Base-by-base conservation (phyloP, 2,888 invertebrate species). In the Seira sanloemensis region DNA sequence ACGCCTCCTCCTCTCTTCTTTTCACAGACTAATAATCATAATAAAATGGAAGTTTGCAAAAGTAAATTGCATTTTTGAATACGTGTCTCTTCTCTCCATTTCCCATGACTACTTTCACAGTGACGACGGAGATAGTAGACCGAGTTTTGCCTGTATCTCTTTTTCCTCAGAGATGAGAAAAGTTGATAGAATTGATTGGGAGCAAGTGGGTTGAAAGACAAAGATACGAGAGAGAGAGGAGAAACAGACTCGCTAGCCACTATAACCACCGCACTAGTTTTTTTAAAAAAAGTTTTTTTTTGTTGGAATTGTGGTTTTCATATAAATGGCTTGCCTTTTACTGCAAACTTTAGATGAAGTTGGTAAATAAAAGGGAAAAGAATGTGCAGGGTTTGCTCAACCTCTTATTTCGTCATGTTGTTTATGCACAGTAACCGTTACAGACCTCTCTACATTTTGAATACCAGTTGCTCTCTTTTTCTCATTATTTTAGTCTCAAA, bases 281-380 rank as follows among this genome's bases (percentile, higher is more conserved):
- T 58, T 58, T n/a, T n/a, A n/a, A 37, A 58, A 58, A 58, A 58
- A 58, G 58, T 58, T 58, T n/a, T n/a, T n/a, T n/a, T n/a, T n/a
- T 58, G 58, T 58, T 18, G n/a, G 58, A 58, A 18, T 58, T 58
- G 58, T 58, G 58, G 58, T 58, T 58, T 58, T 58, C 58, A n/a
- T 58, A 58, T 58, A 58, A 58, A 58, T 58, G 58, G 58, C 58
- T 58, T 18, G 9, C 37, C n/a, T 58, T 58, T 58, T 58, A 58
- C 58, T 58, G 18, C 58, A 37, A 37, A 58, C 58, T 58, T 58
- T 58, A 58, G 58, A 58, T n/a, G n/a, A 58, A 58, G 58, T 58
- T 58, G 58, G 58, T 58, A 58, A 58, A 58, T 58, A 58, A 58
- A 58, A 58, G n/a, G 9, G 58, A 58, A 58, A 58, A 37, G n/a